phyloP scores from a whole-genome alignment of 1,140 invertebrate genomes.

The Popillia japonica region DNA sequence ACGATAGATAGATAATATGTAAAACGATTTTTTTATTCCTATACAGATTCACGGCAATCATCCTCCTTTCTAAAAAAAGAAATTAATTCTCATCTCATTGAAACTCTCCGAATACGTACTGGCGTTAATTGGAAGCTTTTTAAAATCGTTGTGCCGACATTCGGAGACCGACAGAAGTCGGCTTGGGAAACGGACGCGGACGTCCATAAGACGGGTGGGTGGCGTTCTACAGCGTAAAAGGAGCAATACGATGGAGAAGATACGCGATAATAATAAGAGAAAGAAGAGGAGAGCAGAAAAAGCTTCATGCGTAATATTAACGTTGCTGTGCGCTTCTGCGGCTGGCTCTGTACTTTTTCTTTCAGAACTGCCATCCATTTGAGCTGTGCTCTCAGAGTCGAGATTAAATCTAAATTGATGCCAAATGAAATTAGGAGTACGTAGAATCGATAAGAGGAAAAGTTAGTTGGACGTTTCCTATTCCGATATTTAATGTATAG shows the following conservation, averaged over 20 bases:
- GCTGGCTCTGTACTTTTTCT: not conserved
- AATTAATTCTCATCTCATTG: not conserved
- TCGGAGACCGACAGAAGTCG: not conserved
- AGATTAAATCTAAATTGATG: conserved; percentile 12
- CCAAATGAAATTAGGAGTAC: not conserved
- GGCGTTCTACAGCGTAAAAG: not conserved
- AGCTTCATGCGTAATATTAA: conserved; percentile 2
- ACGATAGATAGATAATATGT: not conserved
- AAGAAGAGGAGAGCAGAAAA: not conserved
- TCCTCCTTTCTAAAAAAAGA: not conserved
- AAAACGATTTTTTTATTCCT: not conserved
- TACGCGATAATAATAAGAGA: not conserved
- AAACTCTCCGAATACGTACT: not conserved
- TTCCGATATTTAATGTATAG: not conserved
- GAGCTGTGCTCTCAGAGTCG: not conserved
- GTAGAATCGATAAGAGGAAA: not conserved
- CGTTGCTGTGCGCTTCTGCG: not conserved
- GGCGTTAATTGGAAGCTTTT: conserved; percentile 9
- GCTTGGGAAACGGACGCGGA: not conserved
- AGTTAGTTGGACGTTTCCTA: not conserved
- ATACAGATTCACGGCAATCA: not conserved
- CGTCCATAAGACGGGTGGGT: not conserved
- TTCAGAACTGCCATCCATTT: not conserved
- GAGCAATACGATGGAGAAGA: not conserved
- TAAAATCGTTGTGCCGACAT: not conserved